Conservation (phyloP, 2,797 vertebrate species). For the Scomberomorus guttatus region DNA sequence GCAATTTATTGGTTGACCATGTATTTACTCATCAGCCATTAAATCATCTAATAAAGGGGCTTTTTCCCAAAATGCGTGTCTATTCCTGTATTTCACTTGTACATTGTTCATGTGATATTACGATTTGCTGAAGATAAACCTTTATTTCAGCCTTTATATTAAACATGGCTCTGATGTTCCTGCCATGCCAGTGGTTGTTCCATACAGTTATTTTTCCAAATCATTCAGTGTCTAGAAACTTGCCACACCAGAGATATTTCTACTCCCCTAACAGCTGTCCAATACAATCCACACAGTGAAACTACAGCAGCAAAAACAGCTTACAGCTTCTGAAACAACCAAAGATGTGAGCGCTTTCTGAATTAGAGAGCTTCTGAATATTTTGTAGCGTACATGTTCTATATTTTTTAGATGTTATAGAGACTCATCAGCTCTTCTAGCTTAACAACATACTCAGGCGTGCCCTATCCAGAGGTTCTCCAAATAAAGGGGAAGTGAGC, state of each 20-base stretch:
- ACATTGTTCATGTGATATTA: not conserved
- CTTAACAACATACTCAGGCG: not conserved
- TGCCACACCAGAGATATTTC: constrained; percentile 16
- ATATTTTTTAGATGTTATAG: too few species aligned
- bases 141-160: not conserved
- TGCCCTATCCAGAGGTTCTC: not conserved
- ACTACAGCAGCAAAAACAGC: constrained; percentile 27
- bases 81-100: not conserved
- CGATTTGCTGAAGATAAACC: not conserved
- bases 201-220: constrained; percentile 8
- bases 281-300: constrained; percentile 20
- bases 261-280: constrained; percentile 54
- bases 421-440: not conserved
- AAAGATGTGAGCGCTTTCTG: constrained; percentile 3
- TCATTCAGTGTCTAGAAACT: constrained; percentile 14
- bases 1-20: not conserved
- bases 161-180: not conserved
- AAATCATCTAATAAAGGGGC: not conserved
- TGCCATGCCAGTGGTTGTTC: constrained; percentile 12
- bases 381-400: not conserved
- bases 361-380: constrained; percentile 9
- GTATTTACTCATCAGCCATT: not conserved
- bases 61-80: not conserved
- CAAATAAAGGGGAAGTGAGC: not conserved
- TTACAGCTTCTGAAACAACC: constrained; percentile 9